Conservation (phyloP, 2,888 invertebrate species). For the Chromoteleia sp. region DNA sequence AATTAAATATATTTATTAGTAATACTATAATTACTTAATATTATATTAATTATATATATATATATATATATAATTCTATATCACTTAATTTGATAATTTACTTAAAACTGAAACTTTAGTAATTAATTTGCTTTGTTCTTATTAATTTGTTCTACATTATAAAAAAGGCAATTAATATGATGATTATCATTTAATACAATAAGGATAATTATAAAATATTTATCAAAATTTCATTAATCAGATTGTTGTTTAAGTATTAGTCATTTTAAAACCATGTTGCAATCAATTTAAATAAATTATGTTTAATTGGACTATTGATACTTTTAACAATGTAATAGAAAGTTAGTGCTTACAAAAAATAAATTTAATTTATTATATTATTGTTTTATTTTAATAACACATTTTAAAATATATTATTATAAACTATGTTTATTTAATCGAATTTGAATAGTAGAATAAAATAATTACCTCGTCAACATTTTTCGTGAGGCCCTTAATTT, state of each 20-base stretch:
- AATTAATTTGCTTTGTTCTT: not conserved
- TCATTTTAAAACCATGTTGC: not conserved
- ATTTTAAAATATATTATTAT: no score
- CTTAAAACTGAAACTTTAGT: not conserved
- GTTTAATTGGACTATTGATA: not conserved
- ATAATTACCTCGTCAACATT: constrained; percentile 76
- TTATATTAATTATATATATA: no score
- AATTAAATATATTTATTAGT: no score
- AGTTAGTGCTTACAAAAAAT: not conserved
- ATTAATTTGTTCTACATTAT: not conserved
- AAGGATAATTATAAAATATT: not conserved
- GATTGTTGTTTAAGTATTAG: not conserved
- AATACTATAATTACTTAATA: no score
- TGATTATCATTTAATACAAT: not conserved
- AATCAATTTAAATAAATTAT: constrained; percentile 2
- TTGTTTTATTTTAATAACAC: no score
- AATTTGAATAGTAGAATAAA: not conserved
- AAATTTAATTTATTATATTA: no score
- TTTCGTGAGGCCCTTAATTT: constrained; percentile 89
- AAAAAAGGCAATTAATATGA: constrained; percentile 8
- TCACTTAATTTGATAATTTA: no score
- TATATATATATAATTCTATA: no score
- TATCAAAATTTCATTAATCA: constrained; percentile 2
- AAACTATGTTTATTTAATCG: no score
- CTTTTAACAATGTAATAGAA: not conserved